Evolutionary conservation across 2,888 invertebrate species (phyloP).

Genomic region (Amiota minor): DNA sequence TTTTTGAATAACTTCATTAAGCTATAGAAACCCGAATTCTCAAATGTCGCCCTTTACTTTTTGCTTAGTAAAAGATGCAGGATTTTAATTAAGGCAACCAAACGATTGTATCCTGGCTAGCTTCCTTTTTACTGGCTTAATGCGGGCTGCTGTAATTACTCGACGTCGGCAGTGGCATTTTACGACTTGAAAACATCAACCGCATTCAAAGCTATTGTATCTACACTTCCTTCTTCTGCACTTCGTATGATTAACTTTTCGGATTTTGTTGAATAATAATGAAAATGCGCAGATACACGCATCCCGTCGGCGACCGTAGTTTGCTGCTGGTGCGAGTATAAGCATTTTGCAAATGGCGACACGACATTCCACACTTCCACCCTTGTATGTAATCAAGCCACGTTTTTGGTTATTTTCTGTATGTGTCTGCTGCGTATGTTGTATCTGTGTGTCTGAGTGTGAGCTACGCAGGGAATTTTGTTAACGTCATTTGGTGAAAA

Average conservation of each 20-base stretch:
- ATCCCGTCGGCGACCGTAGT: neutral
- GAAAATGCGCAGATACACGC: constrained; percentile 11
- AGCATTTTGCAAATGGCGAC: constrained; percentile 54
- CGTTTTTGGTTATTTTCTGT: neutral
- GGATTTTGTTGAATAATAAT: constrained; percentile 6
- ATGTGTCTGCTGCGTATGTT: too few species aligned
- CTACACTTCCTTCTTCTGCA: neutral
- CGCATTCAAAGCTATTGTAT: constrained; percentile 35
- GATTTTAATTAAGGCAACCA: too few species aligned
- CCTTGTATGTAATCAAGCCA: constrained; percentile 32
- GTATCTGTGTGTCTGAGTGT: neutral
- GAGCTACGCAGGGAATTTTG: constrained; percentile 20
- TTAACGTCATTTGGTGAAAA: constrained; percentile 41
- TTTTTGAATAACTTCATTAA: too few species aligned
- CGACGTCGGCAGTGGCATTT: constrained; percentile 32
- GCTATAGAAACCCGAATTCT: too few species aligned
- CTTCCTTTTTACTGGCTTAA: neutral
- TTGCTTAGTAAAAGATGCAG: too few species aligned
- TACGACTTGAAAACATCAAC: constrained; percentile 43
- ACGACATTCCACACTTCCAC: constrained; percentile 38
- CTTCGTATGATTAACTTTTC: constrained; percentile 57
- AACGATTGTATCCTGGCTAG: too few species aligned
- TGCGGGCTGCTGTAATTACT: constrained; percentile 10
- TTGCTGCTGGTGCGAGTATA: neutral
- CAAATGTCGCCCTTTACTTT: too few species aligned